A percentile compares a stretch with the other conserved stretches of the same genome.
These are phyloP conservation scores for Flexamia atlantica DNA, from an alignment of 2,888 invertebrate genomes.

Conservation along the genomic window DNA sequence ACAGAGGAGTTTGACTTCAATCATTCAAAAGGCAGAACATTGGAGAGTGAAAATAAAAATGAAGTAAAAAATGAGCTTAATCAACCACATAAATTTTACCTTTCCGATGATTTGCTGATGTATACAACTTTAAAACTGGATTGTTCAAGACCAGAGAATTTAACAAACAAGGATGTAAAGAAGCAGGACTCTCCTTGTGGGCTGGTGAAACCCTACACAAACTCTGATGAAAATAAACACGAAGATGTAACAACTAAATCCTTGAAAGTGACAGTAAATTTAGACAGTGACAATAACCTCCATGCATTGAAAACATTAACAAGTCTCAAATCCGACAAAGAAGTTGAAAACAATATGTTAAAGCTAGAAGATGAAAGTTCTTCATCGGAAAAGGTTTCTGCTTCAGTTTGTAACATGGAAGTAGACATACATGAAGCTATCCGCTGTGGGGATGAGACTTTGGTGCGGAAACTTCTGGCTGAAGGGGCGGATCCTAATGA, in stretches of 20 bases:
- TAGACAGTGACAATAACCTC: not conserved
- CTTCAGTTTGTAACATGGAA: not conserved
- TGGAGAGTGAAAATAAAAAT: not conserved
- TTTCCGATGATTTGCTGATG: too few relatives aligned
- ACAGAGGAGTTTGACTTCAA: too few relatives aligned
- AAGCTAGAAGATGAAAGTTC: not conserved
- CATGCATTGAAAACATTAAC: not conserved
- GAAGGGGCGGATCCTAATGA: constrained; percentile 71
- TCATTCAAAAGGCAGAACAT: not conserved
- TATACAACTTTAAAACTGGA: not conserved
- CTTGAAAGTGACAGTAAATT: too few relatives aligned
- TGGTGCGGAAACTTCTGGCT: constrained; percentile 61
- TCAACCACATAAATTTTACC: too few relatives aligned
- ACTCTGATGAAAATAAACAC: not conserved
- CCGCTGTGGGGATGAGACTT: constrained; percentile 38
- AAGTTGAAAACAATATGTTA: not conserved
- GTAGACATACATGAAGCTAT: constrained; percentile 64
- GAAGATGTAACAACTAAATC: not conserved
- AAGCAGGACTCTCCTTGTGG: not conserved
- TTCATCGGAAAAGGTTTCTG: not conserved
- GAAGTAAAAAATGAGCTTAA: too few relatives aligned
- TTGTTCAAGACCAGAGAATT: not conserved
- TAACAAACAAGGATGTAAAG: not conserved
- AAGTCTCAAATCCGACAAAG: not conserved
- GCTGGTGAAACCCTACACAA: not conserved